These are phyloP conservation scores for Danionella dracula DNA, from an alignment of 2,797 vertebrate species.

Conservation along the genomic window DNA sequence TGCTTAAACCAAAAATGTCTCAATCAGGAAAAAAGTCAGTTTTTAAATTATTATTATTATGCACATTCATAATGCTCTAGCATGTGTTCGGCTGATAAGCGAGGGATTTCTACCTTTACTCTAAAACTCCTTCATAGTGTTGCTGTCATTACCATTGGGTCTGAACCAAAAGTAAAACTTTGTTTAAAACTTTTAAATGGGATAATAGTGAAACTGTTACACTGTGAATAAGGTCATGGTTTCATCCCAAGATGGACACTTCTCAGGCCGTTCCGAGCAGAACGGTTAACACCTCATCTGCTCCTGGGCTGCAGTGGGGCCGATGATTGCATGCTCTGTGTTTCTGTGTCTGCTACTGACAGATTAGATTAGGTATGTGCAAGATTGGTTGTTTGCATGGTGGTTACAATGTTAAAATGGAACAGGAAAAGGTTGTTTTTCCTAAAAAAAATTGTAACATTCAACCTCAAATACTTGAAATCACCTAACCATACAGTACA, in stretches of 20 bases:
- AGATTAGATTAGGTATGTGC: conserved; percentile 19
- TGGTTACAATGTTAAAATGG: neutral
- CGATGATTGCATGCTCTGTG: conserved; percentile 14
- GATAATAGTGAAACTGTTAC: neutral
- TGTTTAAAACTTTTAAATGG: conserved; percentile 13
- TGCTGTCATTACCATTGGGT: neutral
- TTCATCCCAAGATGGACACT: conserved; percentile 11
- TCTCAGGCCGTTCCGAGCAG: conserved; percentile 6
- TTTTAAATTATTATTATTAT: no score
- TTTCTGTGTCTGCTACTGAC: neutral
- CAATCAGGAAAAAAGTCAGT: conserved; percentile 32
- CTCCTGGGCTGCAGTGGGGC: conserved; percentile 11
- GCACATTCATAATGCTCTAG: conserved; percentile 38
- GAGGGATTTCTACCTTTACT: conserved; percentile 31
- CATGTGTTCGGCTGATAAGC: conserved; percentile 43
- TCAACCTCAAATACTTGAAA: no score
- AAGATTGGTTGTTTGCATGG: neutral
- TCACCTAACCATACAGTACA: no score
- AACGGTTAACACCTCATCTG: conserved; percentile 15
- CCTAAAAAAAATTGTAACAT: no score
- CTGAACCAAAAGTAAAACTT: conserved; percentile 1
- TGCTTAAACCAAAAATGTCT: conserved; percentile 19
- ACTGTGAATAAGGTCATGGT: conserved; percentile 12
- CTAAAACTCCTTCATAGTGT: conserved; percentile 6
- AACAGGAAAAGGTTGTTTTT: neutral